Conservation (phyloP, 2,113 vertebrate genomes). For the Serilophus lunatus region DNA sequence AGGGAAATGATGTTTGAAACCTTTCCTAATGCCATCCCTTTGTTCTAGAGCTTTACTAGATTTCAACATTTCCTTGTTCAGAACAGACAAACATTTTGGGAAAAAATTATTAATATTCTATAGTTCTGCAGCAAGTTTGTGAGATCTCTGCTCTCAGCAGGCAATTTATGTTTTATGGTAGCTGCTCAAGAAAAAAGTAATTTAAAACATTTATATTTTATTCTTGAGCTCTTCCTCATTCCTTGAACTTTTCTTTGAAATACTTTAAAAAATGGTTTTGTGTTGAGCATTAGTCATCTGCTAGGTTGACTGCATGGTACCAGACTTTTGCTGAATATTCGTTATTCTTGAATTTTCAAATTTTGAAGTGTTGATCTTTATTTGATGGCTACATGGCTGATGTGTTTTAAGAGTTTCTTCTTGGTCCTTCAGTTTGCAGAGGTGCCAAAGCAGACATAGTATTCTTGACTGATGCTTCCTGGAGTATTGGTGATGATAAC, state of each 20-base stretch:
- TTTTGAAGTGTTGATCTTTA: not conserved
- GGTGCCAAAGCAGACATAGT: conserved; percentile 96
- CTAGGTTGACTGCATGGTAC: not conserved
- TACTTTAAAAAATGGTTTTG: not conserved
- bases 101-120: not conserved
- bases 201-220: not conserved
- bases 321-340: not conserved
- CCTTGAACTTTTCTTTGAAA: not conserved
- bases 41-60: not conserved
- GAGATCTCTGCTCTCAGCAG: not conserved
- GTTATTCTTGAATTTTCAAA: not conserved
- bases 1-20: not conserved
- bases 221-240: not conserved
- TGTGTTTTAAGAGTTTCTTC: not conserved
- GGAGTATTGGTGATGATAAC: conserved; percentile 98
- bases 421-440: conserved; percentile 84
- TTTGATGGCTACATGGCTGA: not conserved
- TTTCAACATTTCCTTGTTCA: not conserved
- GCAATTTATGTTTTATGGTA: not conserved
- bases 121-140: not conserved
- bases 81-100: not conserved
- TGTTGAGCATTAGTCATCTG: not conserved
- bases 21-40: not conserved
- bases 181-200: not conserved
- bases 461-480: conserved; percentile 97